phyloP scores from a whole-genome alignment of 2,797 vertebrate genomes.

The Scolopax bukidnonensis region DNA sequence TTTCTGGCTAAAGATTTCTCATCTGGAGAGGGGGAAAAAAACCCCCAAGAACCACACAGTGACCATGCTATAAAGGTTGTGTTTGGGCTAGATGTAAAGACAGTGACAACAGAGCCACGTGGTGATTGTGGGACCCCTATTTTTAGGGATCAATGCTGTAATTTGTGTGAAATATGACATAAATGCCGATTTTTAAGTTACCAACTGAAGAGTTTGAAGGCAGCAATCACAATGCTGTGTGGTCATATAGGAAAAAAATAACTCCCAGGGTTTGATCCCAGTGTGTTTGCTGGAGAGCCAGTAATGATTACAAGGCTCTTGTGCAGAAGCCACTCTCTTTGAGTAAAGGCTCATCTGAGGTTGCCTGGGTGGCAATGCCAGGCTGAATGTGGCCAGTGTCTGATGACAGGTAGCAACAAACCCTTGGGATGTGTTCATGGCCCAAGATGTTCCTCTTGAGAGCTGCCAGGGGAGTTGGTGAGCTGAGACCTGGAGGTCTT shows the following conservation, averaged over 20 bases:
- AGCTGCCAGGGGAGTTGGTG: neutral
- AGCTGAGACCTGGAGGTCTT: neutral
- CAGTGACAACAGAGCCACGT: neutral
- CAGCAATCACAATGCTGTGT: constrained; percentile 48
- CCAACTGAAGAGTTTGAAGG: constrained; percentile 34
- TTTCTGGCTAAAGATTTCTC: neutral
- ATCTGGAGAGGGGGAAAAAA: neutral
- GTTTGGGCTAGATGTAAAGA: neutral
- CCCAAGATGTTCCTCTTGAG: fast-evolving
- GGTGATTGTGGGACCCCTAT: neutral
- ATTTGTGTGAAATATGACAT: neutral
- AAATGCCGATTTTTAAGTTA: neutral
- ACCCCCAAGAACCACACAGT: fast-evolving
- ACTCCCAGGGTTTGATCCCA: neutral
- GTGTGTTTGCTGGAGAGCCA: neutral
- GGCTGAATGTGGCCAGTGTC: fast-evolving
- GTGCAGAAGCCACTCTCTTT: neutral
- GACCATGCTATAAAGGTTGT: fast-evolving
- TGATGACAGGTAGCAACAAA: neutral
- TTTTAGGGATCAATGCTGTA: neutral
- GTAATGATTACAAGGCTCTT: neutral
- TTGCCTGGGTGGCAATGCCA: neutral
- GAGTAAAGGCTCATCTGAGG: neutral
- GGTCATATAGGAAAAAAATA: neutral
- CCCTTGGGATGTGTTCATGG: neutral